Conservation (phyloP, 2,888 invertebrate genomes). For the Hypena proboscidalis region DNA sequence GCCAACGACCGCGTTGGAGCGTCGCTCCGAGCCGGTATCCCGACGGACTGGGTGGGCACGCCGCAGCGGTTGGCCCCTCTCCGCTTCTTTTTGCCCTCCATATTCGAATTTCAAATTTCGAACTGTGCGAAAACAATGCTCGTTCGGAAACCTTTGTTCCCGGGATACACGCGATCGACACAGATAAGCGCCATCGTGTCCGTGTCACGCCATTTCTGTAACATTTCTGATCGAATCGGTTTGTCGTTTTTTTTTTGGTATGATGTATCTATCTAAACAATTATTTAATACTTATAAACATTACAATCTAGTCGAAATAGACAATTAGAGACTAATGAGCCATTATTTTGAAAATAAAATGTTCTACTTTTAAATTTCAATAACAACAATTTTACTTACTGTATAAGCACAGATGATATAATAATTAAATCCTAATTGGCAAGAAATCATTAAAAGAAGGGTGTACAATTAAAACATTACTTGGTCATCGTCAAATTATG, state of each 20-base stretch:
- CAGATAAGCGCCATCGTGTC: conserved; percentile 46
- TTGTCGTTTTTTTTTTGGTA: too few relatives aligned
- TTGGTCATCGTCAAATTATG: conserved; percentile 74
- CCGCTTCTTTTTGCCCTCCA: conserved; percentile 68
- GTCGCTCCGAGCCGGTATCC: conserved; percentile 66
- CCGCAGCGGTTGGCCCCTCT: conserved; percentile 66
- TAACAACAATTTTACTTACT: conserved; percentile 18
- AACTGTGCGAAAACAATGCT: conserved; percentile 60
- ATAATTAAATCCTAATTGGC: conserved; percentile 72
- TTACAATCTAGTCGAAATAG: too few relatives aligned
- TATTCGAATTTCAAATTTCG: conserved; percentile 68
- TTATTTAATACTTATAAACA: too few relatives aligned
- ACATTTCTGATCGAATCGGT: too few relatives aligned
- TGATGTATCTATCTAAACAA: too few relatives aligned
- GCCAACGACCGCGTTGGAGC: conserved; percentile 73
- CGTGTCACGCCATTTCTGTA: conserved; percentile 46
- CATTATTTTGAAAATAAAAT: too few relatives aligned
- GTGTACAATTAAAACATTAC: conserved; percentile 83
- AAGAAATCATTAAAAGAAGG: conserved; percentile 64
- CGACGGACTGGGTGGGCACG: conserved; percentile 79
- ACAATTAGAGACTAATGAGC: too few relatives aligned
- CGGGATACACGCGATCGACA: conserved; percentile 51
- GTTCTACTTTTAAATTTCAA: too few relatives aligned
- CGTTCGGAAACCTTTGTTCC: conserved; percentile 46
- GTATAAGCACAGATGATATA: conserved; percentile 58